phyloP scores from a whole-genome alignment of 1,140 invertebrate genomes.

The Caerostris darwini region DNA sequence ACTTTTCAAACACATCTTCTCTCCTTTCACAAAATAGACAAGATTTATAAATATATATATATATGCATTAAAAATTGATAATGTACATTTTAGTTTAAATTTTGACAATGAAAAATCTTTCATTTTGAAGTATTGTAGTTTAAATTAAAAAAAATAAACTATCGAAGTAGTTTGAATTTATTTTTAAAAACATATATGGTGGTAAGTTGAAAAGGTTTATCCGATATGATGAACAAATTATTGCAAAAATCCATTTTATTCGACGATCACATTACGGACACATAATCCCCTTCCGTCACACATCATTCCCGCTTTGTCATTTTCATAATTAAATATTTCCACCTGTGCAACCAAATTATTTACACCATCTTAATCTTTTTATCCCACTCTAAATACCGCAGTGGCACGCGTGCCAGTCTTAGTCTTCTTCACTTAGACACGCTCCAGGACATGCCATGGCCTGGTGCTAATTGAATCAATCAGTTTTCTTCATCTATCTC shows the following conservation, averaged over 20 bases:
- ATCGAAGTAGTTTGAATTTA: too few species aligned
- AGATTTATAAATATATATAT: too few species aligned
- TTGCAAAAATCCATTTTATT: background rate
- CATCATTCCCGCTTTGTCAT: background rate
- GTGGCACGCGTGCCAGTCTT: background rate
- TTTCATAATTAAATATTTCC: background rate
- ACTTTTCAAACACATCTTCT: too few species aligned
- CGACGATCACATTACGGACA: background rate
- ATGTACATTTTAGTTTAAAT: too few species aligned
- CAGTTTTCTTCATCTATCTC: slow-evolving; percentile 13
- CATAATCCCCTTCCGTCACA: background rate
- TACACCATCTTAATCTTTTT: slow-evolving; percentile 9
- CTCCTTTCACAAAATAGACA: too few species aligned
- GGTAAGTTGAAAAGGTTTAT: too few species aligned
- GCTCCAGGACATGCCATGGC: background rate
- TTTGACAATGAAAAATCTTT: too few species aligned
- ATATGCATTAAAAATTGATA: too few species aligned
- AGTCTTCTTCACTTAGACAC: background rate
- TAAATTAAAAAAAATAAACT: too few species aligned
- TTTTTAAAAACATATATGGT: too few species aligned
- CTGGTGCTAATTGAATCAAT: slow-evolving; percentile 52
- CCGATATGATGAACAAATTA: too few species aligned
- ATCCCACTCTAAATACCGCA: background rate
- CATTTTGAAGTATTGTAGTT: too few species aligned
- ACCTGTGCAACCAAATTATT: slow-evolving; percentile 12